Evolutionary conservation across 2,113 vertebrate genomes (phyloP), one percentile per base, ranked within the genome.

Genomic region (Calonectris borealis): DNA sequence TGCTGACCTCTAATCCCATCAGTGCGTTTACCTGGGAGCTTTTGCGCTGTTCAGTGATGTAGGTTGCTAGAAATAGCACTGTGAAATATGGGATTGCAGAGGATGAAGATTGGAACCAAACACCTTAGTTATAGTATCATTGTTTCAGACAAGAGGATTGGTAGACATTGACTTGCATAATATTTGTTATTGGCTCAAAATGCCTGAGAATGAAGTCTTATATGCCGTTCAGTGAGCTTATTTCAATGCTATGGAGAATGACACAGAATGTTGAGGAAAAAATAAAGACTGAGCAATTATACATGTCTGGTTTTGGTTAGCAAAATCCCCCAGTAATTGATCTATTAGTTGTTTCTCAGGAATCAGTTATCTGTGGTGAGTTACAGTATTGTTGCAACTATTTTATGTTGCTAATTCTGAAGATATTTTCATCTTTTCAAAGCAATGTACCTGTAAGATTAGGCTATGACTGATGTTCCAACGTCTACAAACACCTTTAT

Each of bases 121-220:
- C n/a, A 46, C 22, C 22, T 81, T 27, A 19, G 36, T 71, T 66
- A 26, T 1, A 69, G 27, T 34, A 15, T 61, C 25, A 16, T 20
- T 44, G 13, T 83, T 88, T 69, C 72, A 72, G 27, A 25, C 11
- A 18, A 62, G 31, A 52, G 21, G 9, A 19, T 14, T 75, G 65
- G 46, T 61, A 48, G 72, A 69, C 18, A 22, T 16, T 70, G 49
- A 32, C 51, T 90, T 62, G 16, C 18, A 5, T 31, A 34, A 31
- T 34, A 18, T 82, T 90, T 68, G 8, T 49, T 65, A 34, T 18
- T 79, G 34, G 6, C 61, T 76, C 2, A 0, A 58, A 90, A 38
- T n/a, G 31, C 12, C 1, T 0, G 34, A 72, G 12, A 38, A n/a
- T 42, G 12, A 51, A 46, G 8, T 22, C 18, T 34, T 49, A 1